Evolutionary conservation across 2,888 invertebrate species (phyloP).

Genomic region (Plebejus anna): DNA sequence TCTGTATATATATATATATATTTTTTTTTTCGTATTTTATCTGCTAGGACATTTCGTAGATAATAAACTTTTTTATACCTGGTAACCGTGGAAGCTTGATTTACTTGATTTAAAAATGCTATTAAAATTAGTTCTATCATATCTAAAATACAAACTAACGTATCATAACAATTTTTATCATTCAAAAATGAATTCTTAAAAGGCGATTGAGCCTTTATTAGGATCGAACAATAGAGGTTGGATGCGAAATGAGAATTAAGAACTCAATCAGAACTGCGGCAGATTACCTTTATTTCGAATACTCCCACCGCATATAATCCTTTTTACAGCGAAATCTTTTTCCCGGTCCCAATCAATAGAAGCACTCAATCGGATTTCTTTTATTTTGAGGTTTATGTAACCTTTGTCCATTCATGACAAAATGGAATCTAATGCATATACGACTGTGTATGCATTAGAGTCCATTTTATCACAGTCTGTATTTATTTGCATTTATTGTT

Average conservation of each 20-base stretch:
- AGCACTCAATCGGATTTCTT: neutral
- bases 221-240: neutral
- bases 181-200: neutral
- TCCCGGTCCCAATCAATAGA: neutral
- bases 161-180: neutral
- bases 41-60: no score
- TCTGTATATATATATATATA: no score
- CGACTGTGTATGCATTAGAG: no score
- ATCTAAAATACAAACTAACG: no score
- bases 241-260: neutral
- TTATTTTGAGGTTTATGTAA: neutral
- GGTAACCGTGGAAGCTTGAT: no score
- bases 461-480: no score
- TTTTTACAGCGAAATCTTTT: slow-evolving; percentile 13
- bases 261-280: slow-evolving; percentile 18
- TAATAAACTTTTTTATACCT: no score
- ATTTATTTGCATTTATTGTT: no score
- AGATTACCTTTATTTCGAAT: slow-evolving; percentile 16
- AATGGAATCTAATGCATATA: no score
- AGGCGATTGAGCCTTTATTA: neutral
- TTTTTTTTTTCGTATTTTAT: no score
- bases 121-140: no score
- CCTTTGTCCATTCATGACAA: neutral
- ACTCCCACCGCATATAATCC: slow-evolving; percentile 16
- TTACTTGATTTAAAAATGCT: no score